These are phyloP conservation scores for Bruchidius siliquastri DNA, from an alignment of 2,888 invertebrate species.

Conservation along the genomic window DNA sequence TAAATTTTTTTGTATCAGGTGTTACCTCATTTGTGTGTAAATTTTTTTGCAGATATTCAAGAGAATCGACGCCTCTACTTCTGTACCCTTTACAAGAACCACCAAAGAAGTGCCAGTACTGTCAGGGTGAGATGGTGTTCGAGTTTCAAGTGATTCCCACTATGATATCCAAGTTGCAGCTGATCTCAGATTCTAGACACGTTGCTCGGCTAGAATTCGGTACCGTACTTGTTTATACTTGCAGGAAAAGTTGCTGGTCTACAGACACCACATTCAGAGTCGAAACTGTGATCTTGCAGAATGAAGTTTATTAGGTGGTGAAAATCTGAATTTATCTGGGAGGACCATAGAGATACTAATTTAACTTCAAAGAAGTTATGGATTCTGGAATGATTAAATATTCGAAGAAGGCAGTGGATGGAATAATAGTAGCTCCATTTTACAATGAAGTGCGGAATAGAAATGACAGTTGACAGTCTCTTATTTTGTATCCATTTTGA, in stretches of 20 bases:
- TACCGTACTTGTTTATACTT: conserved; percentile 80
- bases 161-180: conserved; percentile 64
- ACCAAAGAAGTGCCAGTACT: conserved; percentile 60
- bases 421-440: no score
- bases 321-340: neutral
- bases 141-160: conserved; percentile 83
- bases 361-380: neutral
- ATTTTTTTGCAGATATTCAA: conserved; percentile 62
- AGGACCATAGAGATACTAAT: neutral
- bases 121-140: conserved; percentile 67
- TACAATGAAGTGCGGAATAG: no score
- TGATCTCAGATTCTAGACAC: conserved; percentile 52
- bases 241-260: conserved; percentile 81
- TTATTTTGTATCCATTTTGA: no score
- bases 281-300: conserved; percentile 73
- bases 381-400: no score
- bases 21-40: conserved; percentile 4
- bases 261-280: conserved; percentile 60
- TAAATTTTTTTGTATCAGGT: no score
- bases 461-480: no score
- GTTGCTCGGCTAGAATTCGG: conserved; percentile 70
- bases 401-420: no score
- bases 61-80: conserved; percentile 62
- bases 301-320: conserved; percentile 51
- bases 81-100: conserved; percentile 61